Base-by-base conservation (phyloP, 2,888 invertebrate genomes). In the Crocallis elinguaria region DNA sequence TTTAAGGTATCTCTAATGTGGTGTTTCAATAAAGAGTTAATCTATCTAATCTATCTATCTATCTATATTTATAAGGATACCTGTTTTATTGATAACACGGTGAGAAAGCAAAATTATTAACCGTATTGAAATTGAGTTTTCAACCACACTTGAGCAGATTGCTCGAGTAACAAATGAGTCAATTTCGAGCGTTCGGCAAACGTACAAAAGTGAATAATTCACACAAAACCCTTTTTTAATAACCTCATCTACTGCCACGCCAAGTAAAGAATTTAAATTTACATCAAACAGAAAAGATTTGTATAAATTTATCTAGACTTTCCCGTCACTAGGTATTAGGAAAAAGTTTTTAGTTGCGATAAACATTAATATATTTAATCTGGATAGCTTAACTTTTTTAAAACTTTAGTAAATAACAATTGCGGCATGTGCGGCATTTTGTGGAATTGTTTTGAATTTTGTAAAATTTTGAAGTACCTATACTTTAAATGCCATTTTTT, bases 131-230 rank as follows among this genome's bases (percentile, higher is more conserved):
- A 49, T 36, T 25, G 39, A 49, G 35, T 30, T 45, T 36, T 42
- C 41, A 44, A 53, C 50, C 44, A 38, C 50, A 53, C 35, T 49
- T 51, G 58, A 69, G 62, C 66, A 71, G 66, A 73, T 70, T 72
- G 73, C 67, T 63, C 49, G 67, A 52, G 65, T 75, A 75, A 79
- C 60, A 73, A 76, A 83, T 79, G 73, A 71, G 63, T 64, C 70
- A 72, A 75, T 79, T 75, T 60, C 66, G 69, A 64, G 59, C 57
- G 67, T 64, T 62, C 46, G 65, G 66, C 64, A 56, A 71, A 62
- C 62, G 65, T 62, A 67, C 63, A 67, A 72, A 71, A 73, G 52
- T 42, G 39, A 38, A 41, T 39, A 46, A 36, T 50, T 58, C 41
- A 60, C 63, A 52, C 61, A 62, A 69, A 68, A 56, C 58, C 41